Evolutionary conservation across 2,888 invertebrate genomes (phyloP), one percentile per base, ranked within the genome.

Genomic region (Drosophila fungiperda): DNA sequence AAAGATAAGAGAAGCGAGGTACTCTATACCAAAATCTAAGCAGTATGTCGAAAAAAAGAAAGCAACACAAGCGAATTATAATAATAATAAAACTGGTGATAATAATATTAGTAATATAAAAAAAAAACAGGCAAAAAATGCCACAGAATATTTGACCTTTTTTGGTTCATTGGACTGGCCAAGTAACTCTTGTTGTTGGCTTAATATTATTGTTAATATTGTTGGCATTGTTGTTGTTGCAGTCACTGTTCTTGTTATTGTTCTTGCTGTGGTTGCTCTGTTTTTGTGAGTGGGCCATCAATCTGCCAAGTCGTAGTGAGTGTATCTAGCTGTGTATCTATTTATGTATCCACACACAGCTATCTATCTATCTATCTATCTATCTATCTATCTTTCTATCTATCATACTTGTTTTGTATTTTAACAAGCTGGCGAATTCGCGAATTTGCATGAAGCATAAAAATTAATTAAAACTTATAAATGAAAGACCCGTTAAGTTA

Each of bases 101-200:
- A 61, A 53, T 49, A 50, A 59, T 23, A 23, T 23, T 23, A 11
- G 29, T 26, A 54, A 49, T 55, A 58, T 48, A 20, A 53, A 32
- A 40, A 59, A 20, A 38, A 57, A 32, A 38, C 40, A 40, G 32
- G 62, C 32, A 32, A 66, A 42, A 63, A 69, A 80, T 50, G 50
- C 64, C 60, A 73, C 58, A 64, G 49, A 85, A 86, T 48, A 50
- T 58, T 87, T 88, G 83, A 90, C 86, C 83, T 84, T 74, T 76
- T 78, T 73, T 80, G 76, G 87, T 89, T 88, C 88, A 89, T 79
- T 89, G 89, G 87, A 90, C 90, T 64, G 50, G 38, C 48, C 7
- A 33, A 42, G 55, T n/a, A 23, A 36, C 36, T 40, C 12, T 12
- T 33, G 26, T 23, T 52, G 62, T 66, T 29, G 29, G 29, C 29